Base-by-base conservation (phyloP, 1,140 invertebrate species). In the Caenorhabditis brenneri region DNA sequence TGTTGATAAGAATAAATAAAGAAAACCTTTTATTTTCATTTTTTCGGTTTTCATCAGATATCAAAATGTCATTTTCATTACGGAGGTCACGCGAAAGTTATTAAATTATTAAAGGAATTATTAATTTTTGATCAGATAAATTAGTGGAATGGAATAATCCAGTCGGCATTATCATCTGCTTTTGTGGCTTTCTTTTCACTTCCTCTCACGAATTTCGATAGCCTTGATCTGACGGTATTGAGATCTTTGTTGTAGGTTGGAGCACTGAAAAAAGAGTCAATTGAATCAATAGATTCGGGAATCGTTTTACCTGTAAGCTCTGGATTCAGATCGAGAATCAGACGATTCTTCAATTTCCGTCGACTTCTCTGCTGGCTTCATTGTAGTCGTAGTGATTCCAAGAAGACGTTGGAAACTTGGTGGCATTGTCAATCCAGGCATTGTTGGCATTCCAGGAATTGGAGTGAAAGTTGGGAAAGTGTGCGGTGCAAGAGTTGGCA, bases 351-450 rank as follows among this genome's bases (percentile, higher is more conserved):
- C 65, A 22, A n/a, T n/a, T n/a, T 33, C 58, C n/a, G 6, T n/a
- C 4, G 58, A 36, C 19, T 65, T 55, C 19, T 69, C 81, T 15
- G 81, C 33, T 46, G 81, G 55, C 16, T 58, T 42, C 36, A 60
- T 49, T 19, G 81, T 42, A 1, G 81, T 69, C 19, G 78, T 51
- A 2, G 81, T 82, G n/a, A 82, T 82, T 82, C 81, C 81, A 27
- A 82, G 60, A 51, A 82, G 81, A 31, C 81, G 55, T 74, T 82
- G 81, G 42, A 82, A 82, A 31, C 55, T 65, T 33, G 81, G 81
- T n/a, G 81, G 81, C 81, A 82, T 82, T 27, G 81, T 82, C 60
- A 82, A 69, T 46, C 58, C 60, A 33, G 81, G 81, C 81, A 82
- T 82, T 9, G 81, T 82, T 46, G 81, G 81, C 81, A 82, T 82